Evolutionary conservation across 2,888 invertebrate species (phyloP).

Genomic region (Pollenia labialis): DNA sequence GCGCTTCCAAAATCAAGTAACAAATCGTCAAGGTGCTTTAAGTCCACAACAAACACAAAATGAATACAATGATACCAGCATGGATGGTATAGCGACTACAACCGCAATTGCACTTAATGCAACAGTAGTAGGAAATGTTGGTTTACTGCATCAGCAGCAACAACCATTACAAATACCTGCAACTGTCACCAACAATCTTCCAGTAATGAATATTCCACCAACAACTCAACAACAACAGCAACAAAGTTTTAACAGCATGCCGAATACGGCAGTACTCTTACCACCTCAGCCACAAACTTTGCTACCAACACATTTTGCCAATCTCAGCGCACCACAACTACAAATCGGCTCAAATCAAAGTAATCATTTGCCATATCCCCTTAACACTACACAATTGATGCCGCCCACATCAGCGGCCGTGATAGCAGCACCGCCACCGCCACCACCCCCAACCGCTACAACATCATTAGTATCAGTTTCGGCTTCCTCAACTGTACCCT

Average conservation of each 20-base stretch:
- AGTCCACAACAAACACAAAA: slow-evolving; percentile 73
- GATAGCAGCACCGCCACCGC: slow-evolving; percentile 74
- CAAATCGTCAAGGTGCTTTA: slow-evolving; percentile 76
- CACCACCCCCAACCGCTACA: slow-evolving; percentile 41
- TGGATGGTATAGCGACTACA: slow-evolving; percentile 65
- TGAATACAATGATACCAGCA: slow-evolving; percentile 72
- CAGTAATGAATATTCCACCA: slow-evolving; percentile 28
- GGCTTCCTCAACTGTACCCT: neutral
- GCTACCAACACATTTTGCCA: slow-evolving; percentile 68
- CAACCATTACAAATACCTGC: slow-evolving; percentile 8
- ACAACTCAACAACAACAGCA: slow-evolving; percentile 72
- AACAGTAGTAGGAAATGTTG: slow-evolving; percentile 34
- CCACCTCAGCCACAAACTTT: slow-evolving; percentile 63
- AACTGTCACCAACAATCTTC: slow-evolving; percentile 31
- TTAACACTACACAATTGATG: slow-evolving; percentile 72
- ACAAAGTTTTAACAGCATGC: slow-evolving; percentile 59
- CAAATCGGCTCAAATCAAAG: slow-evolving; percentile 65
- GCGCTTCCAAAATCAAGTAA: slow-evolving; percentile 83
- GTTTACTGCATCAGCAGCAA: slow-evolving; percentile 40
- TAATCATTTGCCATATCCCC: slow-evolving; percentile 73
- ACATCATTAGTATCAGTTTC: slow-evolving; percentile 4
- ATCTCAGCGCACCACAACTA: slow-evolving; percentile 56
- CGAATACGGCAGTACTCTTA: slow-evolving; percentile 56
- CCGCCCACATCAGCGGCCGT: slow-evolving; percentile 69
- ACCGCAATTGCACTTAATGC: slow-evolving; percentile 12